Conservation (phyloP, 2,797 vertebrate genomes). For the Fistularia tabacaria region DNA sequence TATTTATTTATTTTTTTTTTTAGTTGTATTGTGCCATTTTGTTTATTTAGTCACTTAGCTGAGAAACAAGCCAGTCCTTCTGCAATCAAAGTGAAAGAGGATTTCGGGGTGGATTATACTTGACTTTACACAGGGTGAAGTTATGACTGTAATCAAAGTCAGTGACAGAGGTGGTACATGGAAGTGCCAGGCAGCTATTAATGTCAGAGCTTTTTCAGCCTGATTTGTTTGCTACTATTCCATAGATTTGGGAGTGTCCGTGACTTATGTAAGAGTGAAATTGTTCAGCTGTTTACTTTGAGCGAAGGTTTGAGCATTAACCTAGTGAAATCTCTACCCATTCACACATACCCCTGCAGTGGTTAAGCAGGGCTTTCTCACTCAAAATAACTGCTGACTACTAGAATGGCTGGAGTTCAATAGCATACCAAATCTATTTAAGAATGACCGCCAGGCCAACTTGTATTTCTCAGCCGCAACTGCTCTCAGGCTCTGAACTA, state of each 20-base stretch:
- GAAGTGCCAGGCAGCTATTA: constrained; percentile 39
- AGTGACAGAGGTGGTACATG: constrained; percentile 12
- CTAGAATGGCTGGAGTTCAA: constrained; percentile 47
- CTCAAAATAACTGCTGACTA: constrained; percentile 48
- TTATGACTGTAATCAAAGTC: constrained; percentile 60
- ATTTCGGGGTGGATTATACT: constrained; percentile 52
- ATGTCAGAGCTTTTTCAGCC: constrained; percentile 37
- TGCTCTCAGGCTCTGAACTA: constrained; percentile 21
- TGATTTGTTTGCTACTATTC: constrained; percentile 23
- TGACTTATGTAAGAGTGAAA: constrained; percentile 40
- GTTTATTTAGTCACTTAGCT: constrained; percentile 31
- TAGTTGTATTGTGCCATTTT: constrained; percentile 33
- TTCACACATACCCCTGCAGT: constrained; percentile 17
- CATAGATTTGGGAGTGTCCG: constrained; percentile 3
- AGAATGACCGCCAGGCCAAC: constrained; percentile 45
- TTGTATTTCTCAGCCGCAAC: constrained; percentile 41
- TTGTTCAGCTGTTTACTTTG: constrained; percentile 18
- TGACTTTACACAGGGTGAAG: constrained; percentile 32
- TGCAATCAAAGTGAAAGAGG: constrained; percentile 44
- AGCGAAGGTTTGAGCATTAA: constrained; percentile 22
- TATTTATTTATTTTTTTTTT: too few relatives aligned
- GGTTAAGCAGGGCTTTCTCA: constrained; percentile 21
- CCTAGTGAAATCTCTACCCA: constrained; percentile 15
- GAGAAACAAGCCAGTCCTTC: constrained; percentile 33
- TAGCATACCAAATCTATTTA: constrained; percentile 45